These are phyloP conservation scores for Tribolium madens DNA, from an alignment of 1,140 invertebrate species.

Conservation along the genomic window DNA sequence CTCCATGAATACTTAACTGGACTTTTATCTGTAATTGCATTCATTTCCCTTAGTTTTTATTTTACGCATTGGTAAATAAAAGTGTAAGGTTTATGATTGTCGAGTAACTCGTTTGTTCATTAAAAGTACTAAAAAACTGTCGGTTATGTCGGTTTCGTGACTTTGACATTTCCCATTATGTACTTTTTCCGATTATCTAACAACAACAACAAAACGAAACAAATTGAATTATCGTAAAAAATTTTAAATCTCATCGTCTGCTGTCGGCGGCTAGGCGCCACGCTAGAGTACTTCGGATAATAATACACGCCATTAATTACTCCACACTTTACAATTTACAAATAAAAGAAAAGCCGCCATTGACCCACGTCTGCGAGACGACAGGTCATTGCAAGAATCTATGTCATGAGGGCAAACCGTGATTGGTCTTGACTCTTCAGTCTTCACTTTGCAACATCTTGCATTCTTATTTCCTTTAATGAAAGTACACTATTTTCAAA, in stretches of 20 bases:
- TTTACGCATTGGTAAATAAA: background rate
- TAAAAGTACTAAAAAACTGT: background rate
- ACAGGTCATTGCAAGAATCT: slow-evolving; percentile 41
- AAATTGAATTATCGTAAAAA: background rate
- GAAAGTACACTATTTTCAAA: background rate
- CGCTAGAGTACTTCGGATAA: slow-evolving; percentile 31
- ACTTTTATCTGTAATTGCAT: background rate
- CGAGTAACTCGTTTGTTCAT: background rate
- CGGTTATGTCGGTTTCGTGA: background rate
- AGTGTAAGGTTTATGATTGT: background rate
- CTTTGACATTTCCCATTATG: background rate
- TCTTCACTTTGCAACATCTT: slow-evolving; percentile 4
- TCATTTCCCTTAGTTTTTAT: background rate
- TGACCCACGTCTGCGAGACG: slow-evolving; percentile 42
- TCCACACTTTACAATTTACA: slow-evolving; percentile 27
- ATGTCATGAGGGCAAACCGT: slow-evolving; percentile 41
- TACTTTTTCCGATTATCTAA: background rate
- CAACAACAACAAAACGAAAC: slow-evolving; percentile 7
- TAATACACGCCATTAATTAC: background rate
- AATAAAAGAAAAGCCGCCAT: slow-evolving; percentile 43
- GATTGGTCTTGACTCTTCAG: slow-evolving; percentile 31
- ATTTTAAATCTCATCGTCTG: slow-evolving; percentile 13
- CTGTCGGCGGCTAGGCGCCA: slow-evolving; percentile 9
- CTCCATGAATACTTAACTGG: background rate
- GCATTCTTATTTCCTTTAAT: background rate